Evolutionary conservation across 2,888 invertebrate species (phyloP).

Genomic region (Eupithecia dodoneata): DNA sequence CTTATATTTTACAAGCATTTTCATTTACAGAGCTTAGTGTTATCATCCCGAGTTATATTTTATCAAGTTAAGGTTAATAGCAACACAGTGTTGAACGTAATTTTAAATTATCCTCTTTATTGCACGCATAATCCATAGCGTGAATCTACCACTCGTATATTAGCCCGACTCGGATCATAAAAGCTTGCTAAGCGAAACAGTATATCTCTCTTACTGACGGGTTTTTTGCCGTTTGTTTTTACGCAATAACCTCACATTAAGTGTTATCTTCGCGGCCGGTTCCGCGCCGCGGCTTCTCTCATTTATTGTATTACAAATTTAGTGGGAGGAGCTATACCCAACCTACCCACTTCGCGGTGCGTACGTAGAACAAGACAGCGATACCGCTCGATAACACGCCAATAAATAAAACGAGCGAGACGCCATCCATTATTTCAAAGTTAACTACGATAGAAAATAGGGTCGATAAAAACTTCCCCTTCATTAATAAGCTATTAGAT

Average conservation of each 20-base stretch:
- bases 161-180: slow-evolving; percentile 72
- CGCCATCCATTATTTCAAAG: slow-evolving; percentile 73
- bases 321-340: slow-evolving; percentile 78
- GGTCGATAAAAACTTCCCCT: slow-evolving; percentile 78
- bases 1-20: background rate
- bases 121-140: slow-evolving; percentile 72
- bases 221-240: slow-evolving; percentile 80
- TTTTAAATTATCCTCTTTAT: slow-evolving; percentile 78
- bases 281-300: slow-evolving; percentile 71
- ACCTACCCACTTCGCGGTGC: slow-evolving; percentile 75
- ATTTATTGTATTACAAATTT: slow-evolving; percentile 82
- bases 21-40: slow-evolving; percentile 15
- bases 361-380: slow-evolving; percentile 72
- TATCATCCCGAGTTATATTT: slow-evolving; percentile 38
- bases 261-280: slow-evolving; percentile 75
- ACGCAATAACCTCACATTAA: slow-evolving; percentile 77
- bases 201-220: slow-evolving; percentile 69
- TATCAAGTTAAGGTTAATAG: slow-evolving; percentile 66
- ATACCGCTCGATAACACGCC: slow-evolving; percentile 62
- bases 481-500: slow-evolving; percentile 85
- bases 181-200: slow-evolving; percentile 68
- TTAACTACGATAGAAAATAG: slow-evolving; percentile 81
- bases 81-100: slow-evolving; percentile 72
- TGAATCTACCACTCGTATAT: slow-evolving; percentile 71
- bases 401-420: slow-evolving; percentile 68